Evolutionary conservation across 2,888 invertebrate genomes (phyloP).

Genomic region (Parnassius mnemosyne): DNA sequence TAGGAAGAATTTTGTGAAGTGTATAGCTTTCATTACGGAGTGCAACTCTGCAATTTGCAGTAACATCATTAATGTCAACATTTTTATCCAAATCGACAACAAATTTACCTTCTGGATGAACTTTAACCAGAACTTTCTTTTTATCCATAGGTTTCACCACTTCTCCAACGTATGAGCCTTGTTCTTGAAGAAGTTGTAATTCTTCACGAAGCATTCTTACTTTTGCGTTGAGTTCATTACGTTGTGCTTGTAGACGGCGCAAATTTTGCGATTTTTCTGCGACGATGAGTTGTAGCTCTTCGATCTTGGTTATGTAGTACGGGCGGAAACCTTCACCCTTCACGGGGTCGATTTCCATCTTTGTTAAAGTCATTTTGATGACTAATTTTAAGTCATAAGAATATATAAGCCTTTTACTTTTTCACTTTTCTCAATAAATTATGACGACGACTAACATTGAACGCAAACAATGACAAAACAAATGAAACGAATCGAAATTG

Average conservation of each 20-base stretch:
- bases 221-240: constrained; percentile 99
- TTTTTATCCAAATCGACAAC: constrained; percentile 99
- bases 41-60: constrained; percentile 98
- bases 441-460: neutral
- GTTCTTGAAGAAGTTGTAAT: constrained; percentile 96
- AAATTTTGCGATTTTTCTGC: constrained; percentile 99
- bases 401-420: neutral
- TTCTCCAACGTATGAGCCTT: constrained; percentile 99
- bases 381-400: constrained; percentile 14
- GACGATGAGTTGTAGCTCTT: constrained; percentile 96
- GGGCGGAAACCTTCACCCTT: constrained; percentile 95
- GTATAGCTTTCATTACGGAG: constrained; percentile 99
- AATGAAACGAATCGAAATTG: neutral
- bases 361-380: constrained; percentile 63
- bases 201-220: constrained; percentile 99
- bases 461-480: constrained; percentile 12
- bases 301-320: constrained; percentile 98
- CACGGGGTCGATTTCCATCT: constrained; percentile 87
- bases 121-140: constrained; percentile 99
- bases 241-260: constrained; percentile 96
- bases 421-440: neutral
- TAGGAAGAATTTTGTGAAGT: constrained; percentile 98
- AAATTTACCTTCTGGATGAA: constrained; percentile 99
- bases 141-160: constrained; percentile 99
- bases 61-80: constrained; percentile 98